These are phyloP conservation scores for Alloscopus bannaensis DNA, from an alignment of 2,888 invertebrate genomes.

Conservation along the genomic window DNA sequence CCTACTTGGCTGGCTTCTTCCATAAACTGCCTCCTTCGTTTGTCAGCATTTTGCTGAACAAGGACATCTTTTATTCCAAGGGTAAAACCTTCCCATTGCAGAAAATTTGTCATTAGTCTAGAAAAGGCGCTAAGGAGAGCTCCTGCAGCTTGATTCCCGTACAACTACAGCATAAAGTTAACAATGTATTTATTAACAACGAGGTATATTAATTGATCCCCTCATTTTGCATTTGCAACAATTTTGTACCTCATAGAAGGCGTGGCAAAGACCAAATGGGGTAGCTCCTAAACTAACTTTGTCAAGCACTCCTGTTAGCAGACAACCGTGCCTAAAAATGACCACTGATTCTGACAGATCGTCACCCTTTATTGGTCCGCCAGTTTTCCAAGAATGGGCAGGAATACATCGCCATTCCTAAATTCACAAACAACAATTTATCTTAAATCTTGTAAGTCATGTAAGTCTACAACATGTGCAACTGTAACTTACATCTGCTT, in stretches of 20 bases:
- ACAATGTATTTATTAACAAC: neutral
- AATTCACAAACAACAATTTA: constrained; percentile 36
- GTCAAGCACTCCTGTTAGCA: constrained; percentile 94
- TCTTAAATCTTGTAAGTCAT: constrained; percentile 1
- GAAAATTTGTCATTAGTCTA: constrained; percentile 91
- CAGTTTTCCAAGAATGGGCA: constrained; percentile 81
- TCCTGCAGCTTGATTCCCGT: constrained; percentile 91
- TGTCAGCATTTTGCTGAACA: constrained; percentile 84
- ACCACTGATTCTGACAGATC: constrained; percentile 94
- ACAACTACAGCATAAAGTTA: constrained; percentile 79
- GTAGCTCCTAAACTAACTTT: constrained; percentile 98
- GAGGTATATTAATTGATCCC: neutral
- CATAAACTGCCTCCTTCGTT: constrained; percentile 83
- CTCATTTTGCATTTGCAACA: constrained; percentile 2
- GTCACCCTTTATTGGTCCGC: constrained; percentile 78
- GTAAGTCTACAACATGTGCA: neutral
- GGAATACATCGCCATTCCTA: constrained; percentile 81
- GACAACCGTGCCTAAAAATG: constrained; percentile 89
- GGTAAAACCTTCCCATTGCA: constrained; percentile 95
- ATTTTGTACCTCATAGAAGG: constrained; percentile 86
- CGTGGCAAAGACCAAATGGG: constrained; percentile 94
- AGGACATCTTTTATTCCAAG: constrained; percentile 97
- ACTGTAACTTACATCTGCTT: constrained; percentile 76
- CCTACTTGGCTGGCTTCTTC: constrained; percentile 80
- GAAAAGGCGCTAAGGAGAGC: constrained; percentile 91